These are phyloP conservation scores for Megatriorchis doriae DNA, from an alignment of 2,113 vertebrate genomes.

Conservation along the genomic window DNA sequence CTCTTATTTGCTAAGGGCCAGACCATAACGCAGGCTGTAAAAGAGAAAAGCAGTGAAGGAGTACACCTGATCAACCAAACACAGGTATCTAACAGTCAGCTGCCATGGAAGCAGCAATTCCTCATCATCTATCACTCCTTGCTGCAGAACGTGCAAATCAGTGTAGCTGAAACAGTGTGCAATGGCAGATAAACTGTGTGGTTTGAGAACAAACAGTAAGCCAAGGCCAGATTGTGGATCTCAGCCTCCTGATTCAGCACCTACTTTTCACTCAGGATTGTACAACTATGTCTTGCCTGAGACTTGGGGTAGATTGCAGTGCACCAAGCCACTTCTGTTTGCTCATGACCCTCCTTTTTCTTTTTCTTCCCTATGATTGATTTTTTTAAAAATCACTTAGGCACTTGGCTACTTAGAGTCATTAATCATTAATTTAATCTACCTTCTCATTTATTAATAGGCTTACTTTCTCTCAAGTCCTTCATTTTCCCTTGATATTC, in stretches of 20 bases:
- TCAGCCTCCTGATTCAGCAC: not conserved
- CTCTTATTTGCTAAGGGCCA: not conserved
- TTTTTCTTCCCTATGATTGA: rapidly evolving
- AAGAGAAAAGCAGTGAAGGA: not conserved
- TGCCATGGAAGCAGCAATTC: rapidly evolving
- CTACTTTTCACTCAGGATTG: rapidly evolving
- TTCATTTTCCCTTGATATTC: not conserved
- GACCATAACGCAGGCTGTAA: not conserved
- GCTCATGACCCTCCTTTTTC: not conserved
- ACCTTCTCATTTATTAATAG: slow-evolving; percentile 38
- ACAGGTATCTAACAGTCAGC: rapidly evolving
- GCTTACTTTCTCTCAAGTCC: not conserved
- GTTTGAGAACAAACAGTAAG: not conserved
- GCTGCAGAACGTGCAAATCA: not conserved
- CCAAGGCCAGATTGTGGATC: not conserved
- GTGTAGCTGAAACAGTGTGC: not conserved
- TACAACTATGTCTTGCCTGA: not conserved
- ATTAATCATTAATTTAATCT: slow-evolving; percentile 44
- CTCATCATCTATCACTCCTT: not conserved
- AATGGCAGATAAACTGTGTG: not conserved
- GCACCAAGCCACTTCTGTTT: not conserved
- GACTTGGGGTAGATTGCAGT: not conserved
- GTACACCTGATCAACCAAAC: not conserved
- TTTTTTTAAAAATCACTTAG: not conserved
- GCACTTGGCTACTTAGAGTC: not conserved